Conservation (phyloP, 2,797 vertebrate species). For the Novumbra hubbsi region DNA sequence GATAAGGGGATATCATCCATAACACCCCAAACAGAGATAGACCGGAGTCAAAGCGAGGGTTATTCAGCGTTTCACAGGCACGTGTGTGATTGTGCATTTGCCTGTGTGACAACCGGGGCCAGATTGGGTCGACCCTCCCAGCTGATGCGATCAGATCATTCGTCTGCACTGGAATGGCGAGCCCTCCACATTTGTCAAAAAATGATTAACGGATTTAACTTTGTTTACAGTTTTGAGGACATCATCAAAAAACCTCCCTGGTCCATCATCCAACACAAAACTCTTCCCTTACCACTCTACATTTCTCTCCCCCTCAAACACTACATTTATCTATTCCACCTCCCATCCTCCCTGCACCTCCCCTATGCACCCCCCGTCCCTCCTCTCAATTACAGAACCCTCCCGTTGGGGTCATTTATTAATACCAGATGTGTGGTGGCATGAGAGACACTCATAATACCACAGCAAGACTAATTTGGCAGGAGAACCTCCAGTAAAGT, state of each 20-base stretch:
- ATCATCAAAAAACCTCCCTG: too few species aligned
- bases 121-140: not conserved
- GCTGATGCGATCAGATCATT: not conserved
- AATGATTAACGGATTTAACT: too few species aligned
- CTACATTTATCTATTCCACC: too few species aligned
- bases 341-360: not conserved
- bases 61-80: too few species aligned
- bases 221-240: too few species aligned
- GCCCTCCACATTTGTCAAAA: too few species aligned
- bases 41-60: not conserved
- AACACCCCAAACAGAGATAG: not conserved
- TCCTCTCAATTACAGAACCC: constrained; percentile 10
- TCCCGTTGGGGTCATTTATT: constrained; percentile 6
- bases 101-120: not conserved
- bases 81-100: constrained; percentile 6
- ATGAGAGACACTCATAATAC: not conserved
- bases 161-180: too few species aligned
- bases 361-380: not conserved
- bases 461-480: not conserved
- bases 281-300: not conserved
- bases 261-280: too few species aligned
- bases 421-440: not conserved
- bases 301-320: too few species aligned
- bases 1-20: not conserved
- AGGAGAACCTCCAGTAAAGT: not conserved